A percentile compares a stretch with the other conserved stretches of the same genome.
Conservation (phyloP, 2,797 vertebrate species). For the Platalea minor region DNA sequence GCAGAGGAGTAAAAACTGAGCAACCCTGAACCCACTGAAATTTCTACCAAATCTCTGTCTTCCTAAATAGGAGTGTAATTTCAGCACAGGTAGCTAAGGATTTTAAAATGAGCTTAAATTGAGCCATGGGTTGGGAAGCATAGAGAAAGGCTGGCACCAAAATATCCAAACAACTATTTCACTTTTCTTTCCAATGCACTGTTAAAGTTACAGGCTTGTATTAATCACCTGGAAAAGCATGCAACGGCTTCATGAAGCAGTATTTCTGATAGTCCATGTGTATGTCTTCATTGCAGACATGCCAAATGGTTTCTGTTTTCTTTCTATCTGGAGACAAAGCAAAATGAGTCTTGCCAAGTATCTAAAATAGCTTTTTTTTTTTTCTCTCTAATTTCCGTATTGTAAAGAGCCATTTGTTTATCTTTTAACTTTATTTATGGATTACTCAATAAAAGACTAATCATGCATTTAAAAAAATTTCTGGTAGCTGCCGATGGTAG, state of each 20-base stretch:
- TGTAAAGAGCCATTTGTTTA: not conserved
- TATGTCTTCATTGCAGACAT: not conserved
- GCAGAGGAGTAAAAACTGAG: not conserved
- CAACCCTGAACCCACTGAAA: not conserved
- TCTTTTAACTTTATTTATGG: not conserved
- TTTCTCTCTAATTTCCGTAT: not conserved
- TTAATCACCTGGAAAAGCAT: not conserved
- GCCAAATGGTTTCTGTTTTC: not conserved
- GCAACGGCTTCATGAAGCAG: not conserved
- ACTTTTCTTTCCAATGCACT: not conserved
- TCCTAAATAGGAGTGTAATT: not conserved
- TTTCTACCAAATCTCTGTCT: not conserved
- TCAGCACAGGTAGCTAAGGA: not conserved
- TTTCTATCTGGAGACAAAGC: not conserved
- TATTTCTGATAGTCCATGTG: not conserved
- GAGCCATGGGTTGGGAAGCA: not conserved
- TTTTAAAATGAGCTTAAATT: not conserved
- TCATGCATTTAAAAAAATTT: not conserved
- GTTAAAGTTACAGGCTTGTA: not conserved
- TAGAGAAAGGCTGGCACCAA: not conserved
- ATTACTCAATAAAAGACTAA: not conserved
- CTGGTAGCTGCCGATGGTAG: not conserved
- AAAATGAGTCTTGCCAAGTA: not conserved
- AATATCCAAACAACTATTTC: not conserved
- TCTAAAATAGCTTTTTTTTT: not conserved